These are phyloP conservation scores for Siderastrea siderea DNA, from an alignment of 92 coral and sea anemone genomes.

Conservation along the genomic window DNA sequence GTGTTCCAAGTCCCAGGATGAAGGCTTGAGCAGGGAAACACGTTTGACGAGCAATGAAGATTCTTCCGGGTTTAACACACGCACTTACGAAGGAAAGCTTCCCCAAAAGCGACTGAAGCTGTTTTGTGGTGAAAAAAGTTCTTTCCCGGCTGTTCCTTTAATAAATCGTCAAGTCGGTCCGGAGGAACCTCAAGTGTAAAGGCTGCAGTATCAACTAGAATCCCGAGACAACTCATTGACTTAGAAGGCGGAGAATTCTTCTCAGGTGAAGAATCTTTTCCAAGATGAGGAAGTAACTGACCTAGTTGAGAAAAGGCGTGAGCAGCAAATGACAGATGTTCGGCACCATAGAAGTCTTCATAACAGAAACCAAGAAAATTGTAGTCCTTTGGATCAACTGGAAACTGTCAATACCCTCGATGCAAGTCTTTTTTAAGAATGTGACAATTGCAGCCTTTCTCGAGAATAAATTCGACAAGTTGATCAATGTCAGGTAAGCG, in stretches of 20 bases:
- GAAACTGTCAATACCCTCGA: slow-evolving; percentile 59
- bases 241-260: slow-evolving; percentile 17
- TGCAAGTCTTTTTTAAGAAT: slow-evolving; percentile 47
- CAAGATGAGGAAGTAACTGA: background rate
- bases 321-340: background rate
- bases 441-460: slow-evolving; percentile 48
- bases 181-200: slow-evolving; percentile 26
- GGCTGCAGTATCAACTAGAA: slow-evolving; percentile 16
- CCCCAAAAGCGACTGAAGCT: slow-evolving; percentile 39
- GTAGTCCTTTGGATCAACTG: slow-evolving; percentile 54
- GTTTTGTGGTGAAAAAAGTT: slow-evolving; percentile 28
- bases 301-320: slow-evolving; percentile 25
- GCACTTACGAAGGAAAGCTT: slow-evolving; percentile 45
- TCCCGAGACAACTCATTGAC: slow-evolving; percentile 25
- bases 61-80: slow-evolving; percentile 50
- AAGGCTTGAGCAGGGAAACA: slow-evolving; percentile 39
- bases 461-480: slow-evolving; percentile 20
- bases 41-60: slow-evolving; percentile 49
- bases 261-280: slow-evolving; percentile 23
- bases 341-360: slow-evolving; percentile 58
- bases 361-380: slow-evolving; percentile 31
- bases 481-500: slow-evolving; percentile 49
- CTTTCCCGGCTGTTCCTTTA: background rate
- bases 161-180: slow-evolving; percentile 5
- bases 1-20: slow-evolving; percentile 36